Evolutionary conservation across 2,113 vertebrate species (phyloP), one percentile per base, ranked within the genome.

Genomic region (Lasiurus cinereus): DNA sequence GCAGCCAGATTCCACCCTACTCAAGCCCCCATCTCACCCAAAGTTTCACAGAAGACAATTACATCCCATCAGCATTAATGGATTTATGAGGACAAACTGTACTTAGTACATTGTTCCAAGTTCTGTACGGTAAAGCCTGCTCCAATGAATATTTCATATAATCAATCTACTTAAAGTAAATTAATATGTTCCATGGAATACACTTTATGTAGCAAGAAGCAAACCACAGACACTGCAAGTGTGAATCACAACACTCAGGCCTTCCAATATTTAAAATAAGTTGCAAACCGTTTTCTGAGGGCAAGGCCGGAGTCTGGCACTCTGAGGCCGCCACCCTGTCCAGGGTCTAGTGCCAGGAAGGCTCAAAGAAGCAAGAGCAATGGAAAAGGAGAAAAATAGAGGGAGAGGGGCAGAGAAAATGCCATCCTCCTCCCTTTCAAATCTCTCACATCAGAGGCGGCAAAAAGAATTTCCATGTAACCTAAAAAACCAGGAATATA

Each of bases 41-140:
- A n/a, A 93, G 96, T 82, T 74, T 64, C 85, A 46, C 54, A 33
- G 73, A 88, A 86, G 36, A 93, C 84, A 90, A 84, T 33, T 50
- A 78, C 21, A 66, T 78, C 96, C 93, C 46, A 59, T 90, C 82
- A 54, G 85, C 93, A 91, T 76, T 88, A 95, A 95, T 39, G 79
- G 94, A 96, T 83, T 95, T 78, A 88, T 83, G 69, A 96, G 96
- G 94, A 96, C 96, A 96, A 85, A 92, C 82, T 88, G 91, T 94
- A 92, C 94, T 88, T 50, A 11, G 92, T 31, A 96, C 59, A n/a
- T 12, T 90, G 96, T 93, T 97, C 90, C 64, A 70, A 78, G 62
- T 8, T 50, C 82, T 79, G 88, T 56, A 54, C 27, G 3, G 73
- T 33, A 43, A 83, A 92, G 88, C 54, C 69, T 0, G 6, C 36